Evolutionary conservation across 64 coral and sea anemone genomes (phyloP), one percentile per base, ranked within the genome.

Genomic region (Dendrophyllia cribrosa): DNA sequence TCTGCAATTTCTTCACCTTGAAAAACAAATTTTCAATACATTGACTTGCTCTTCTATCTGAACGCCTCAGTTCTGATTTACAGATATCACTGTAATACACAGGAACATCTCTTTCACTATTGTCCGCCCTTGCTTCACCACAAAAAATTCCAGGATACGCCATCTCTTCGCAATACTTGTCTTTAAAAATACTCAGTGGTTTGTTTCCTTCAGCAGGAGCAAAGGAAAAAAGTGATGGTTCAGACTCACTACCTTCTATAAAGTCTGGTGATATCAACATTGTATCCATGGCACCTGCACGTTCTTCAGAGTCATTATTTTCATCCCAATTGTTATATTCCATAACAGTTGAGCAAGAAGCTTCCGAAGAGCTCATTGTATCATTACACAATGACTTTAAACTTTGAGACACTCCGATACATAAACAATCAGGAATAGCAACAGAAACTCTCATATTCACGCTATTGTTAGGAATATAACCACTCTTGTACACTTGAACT

Each of bases 41-140:
- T 49, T 24, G 52, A 14, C 20, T 46, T 5, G 19, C 52, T 89
- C 72, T 75, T 48, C 72, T 51, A 61, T 89, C 72, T 14, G 53
- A 76, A 9, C 58, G 8, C 34, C 87, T 89, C 6, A 89, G 58
- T 65, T 89, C 87, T 58, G 87, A 89, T 59, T 89, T 89, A 64
- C 59, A 89, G 12, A 89, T 89, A 76, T 89, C 87, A 77, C 87
- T 76, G 59, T 89, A 76, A 63, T 62, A 26, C 1, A 89, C 87
- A 58, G 62, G 43, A 43, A 76, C 53, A 21, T 44, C 8, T 48
- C 70, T 76, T 61, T 59, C n/a, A 11, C 55, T 61, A 67, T 75
- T 89, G 8, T 77, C 74, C 5, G 87, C 34, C 19, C 87, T 75
- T 59, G 13, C 20, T 43, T 89, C 48, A 58, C 87, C 87, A 65